A percentile compares a stretch with the other conserved stretches of the same genome.
Conservation (phyloP, 1,140 invertebrate species). For the Papilio glaucus region DNA sequence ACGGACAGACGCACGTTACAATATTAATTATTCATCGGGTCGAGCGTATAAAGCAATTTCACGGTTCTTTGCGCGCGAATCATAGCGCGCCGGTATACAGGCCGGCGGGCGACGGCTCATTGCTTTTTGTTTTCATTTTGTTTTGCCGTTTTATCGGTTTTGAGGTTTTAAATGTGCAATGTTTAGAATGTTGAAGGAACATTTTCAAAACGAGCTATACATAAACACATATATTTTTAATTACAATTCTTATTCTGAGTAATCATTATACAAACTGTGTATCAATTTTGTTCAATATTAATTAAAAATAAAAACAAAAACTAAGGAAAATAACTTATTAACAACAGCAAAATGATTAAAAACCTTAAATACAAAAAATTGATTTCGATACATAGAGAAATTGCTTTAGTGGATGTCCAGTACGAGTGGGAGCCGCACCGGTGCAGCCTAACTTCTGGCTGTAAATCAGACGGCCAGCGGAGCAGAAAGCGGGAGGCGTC, state of each 20-base stretch:
- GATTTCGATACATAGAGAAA: neutral
- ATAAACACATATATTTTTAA: neutral
- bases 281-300: too few relatives aligned
- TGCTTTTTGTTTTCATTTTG: conserved; percentile 28
- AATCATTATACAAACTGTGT: too few relatives aligned
- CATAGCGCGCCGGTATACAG: conserved; percentile 63
- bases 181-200: neutral
- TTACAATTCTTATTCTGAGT: too few relatives aligned
- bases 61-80: conserved; percentile 78
- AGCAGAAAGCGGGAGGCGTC: neutral
- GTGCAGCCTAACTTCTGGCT: neutral
- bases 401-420: neutral
- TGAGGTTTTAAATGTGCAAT: neutral
- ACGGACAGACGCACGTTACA: conserved; percentile 65
- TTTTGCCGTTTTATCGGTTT: conserved; percentile 14
- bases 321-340: too few relatives aligned
- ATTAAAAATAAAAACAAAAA: too few relatives aligned
- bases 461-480: neutral
- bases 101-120: conserved; percentile 23
- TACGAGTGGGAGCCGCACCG: neutral
- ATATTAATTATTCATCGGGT: conserved; percentile 82
- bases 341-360: too few relatives aligned
- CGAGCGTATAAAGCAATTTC: conserved; percentile 81
- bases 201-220: neutral
- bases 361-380: too few relatives aligned